Evolutionary conservation across 1,140 invertebrate genomes (phyloP), one percentile per base, ranked within the genome.

Genomic region (Micrasema minimum): DNA sequence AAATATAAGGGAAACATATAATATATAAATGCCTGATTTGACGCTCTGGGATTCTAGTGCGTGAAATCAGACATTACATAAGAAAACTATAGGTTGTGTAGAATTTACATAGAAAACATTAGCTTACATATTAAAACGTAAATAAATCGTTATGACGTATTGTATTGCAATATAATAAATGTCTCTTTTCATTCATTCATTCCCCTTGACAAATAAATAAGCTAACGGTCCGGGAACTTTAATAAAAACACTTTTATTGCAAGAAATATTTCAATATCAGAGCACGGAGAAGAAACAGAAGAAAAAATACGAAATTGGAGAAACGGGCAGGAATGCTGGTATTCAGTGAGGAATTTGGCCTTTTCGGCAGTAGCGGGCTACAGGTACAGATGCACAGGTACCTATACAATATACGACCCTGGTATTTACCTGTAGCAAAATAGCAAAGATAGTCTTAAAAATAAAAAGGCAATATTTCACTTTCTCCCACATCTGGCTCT

Each of bases 401-500:
- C n/a, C n/a, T n/a, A n/a, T 31, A 31, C 26, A 31, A 31, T 31
- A n/a, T n/a, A n/a, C n/a, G n/a, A n/a, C n/a, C 59, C 72, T 68
- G 61, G 9, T 70, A 50, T 71, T 75, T 75, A 68, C 68, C 68
- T 71, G 64, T 64, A 67, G 23, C 72, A 37, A 68, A 59, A 55
- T 70, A 71, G 64, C 69, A 37, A 51, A 66, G 43, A 64, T 45
- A 31, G 38, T 18, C 43, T 48, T n/a, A 45, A 46, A 64, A 64
- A 64, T 64, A 64, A 45, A 64, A 64, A 64, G 43, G 59, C 66
- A 1, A 75, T 75, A 75, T 71, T 75, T 75, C 66, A 72, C 73
- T 71, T 66, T 71, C 73, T 69, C 66, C 67, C 50, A 46, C 69
- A 75, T 71, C 65, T 75, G 69, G 71, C 66, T 31, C 31, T 74